Conservation (phyloP, 2,113 vertebrate species). For the Epinephelus fuscoguttatus region DNA sequence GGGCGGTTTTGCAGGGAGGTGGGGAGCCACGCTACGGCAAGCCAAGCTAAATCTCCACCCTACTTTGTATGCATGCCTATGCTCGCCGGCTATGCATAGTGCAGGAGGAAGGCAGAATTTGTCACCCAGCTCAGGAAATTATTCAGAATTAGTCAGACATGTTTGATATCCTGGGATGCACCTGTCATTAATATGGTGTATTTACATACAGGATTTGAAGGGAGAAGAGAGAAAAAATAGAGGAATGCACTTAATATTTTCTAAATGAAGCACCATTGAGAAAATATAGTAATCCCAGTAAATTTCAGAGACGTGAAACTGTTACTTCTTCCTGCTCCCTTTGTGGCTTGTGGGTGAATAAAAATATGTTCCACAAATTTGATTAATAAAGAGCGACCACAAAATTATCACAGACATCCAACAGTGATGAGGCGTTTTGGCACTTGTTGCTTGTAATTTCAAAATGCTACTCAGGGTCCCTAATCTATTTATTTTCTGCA, state of each 20-base stretch:
- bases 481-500: conserved; percentile 10
- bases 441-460: conserved; percentile 19
- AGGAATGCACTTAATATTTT: conserved; percentile 26
- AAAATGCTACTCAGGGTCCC: not conserved
- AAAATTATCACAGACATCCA: not conserved
- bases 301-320: conserved; percentile 6
- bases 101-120: conserved; percentile 73
- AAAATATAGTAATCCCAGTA: not conserved
- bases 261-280: conserved; percentile 20
- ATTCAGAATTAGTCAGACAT: conserved; percentile 72
- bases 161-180: conserved; percentile 67
- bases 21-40: conserved; percentile 57
- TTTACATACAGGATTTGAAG: conserved; percentile 47
- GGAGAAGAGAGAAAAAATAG: not conserved
- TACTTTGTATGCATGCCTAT: conserved; percentile 78
- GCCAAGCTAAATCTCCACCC: conserved; percentile 71
- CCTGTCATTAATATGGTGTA: conserved; percentile 55
- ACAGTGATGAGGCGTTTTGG: not conserved
- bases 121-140: conserved; percentile 73
- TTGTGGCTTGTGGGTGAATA: conserved; percentile 3
- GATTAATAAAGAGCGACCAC: conserved; percentile 23
- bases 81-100: conserved; percentile 63
- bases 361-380: conserved; percentile 3
- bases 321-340: not conserved
- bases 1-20: conserved; percentile 36